phyloP scores from a whole-genome alignment of 2,113 vertebrate genomes.

The Callospermophilus lateralis region DNA sequence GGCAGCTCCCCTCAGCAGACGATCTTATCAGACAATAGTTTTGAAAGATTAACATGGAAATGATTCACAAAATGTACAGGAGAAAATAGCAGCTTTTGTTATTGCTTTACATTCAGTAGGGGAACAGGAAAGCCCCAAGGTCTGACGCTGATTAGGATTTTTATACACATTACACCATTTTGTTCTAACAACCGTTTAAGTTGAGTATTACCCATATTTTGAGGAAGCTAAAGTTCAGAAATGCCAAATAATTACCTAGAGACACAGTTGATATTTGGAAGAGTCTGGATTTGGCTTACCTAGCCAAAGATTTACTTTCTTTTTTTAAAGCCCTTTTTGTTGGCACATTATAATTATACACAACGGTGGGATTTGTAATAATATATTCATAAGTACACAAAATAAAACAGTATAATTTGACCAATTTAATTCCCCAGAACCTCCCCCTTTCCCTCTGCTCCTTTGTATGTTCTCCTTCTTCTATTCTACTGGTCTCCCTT shows the following conservation, averaged over 20 bases:
- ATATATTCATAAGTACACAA: too few species aligned
- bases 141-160: neutral
- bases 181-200: neutral
- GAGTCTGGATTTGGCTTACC: neutral
- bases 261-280: neutral
- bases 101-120: neutral
- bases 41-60: neutral
- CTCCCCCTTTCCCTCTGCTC: too few species aligned
- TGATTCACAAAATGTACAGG: neutral
- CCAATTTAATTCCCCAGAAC: too few species aligned
- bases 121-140: neutral
- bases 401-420: too few species aligned
- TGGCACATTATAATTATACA: too few species aligned
- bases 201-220: neutral
- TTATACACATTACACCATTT: neutral
- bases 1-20: neutral
- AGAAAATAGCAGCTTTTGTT: neutral
- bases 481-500: too few species aligned
- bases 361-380: too few species aligned
- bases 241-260: neutral
- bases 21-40: neutral
- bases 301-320: neutral
- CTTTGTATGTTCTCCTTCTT: too few species aligned
- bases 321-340: neutral
- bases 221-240: neutral